Evolutionary conservation across 2,888 invertebrate genomes (phyloP).

Genomic region (Cyrtodaria siliqua): DNA sequence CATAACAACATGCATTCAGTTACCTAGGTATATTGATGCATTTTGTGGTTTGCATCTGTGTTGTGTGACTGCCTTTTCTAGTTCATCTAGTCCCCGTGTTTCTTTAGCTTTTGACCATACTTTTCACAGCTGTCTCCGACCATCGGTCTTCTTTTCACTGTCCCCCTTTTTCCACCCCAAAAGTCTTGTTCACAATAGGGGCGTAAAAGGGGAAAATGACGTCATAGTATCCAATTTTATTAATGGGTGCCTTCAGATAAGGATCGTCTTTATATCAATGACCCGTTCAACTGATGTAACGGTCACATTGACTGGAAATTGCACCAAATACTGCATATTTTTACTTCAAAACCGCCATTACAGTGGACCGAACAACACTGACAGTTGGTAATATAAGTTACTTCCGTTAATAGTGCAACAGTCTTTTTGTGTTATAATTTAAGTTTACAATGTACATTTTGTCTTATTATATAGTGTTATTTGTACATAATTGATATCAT

Average conservation of each 20-base stretch:
- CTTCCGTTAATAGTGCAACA: constrained; percentile 43
- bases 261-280: too few relatives aligned
- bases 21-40: constrained; percentile 94
- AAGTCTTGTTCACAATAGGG: constrained; percentile 97
- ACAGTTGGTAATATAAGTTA: neutral
- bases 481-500: neutral
- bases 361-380: constrained; percentile 60
- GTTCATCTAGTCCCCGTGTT: constrained; percentile 90
- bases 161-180: constrained; percentile 97
- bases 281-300: too few relatives aligned
- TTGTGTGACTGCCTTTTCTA: constrained; percentile 97
- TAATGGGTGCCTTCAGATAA: too few relatives aligned
- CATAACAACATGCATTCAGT: too few relatives aligned
- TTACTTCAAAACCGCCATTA: constrained; percentile 54
- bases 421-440: neutral
- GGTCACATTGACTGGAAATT: neutral
- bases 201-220: constrained; percentile 90
- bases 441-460: neutral
- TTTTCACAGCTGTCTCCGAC: constrained; percentile 99
- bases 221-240: too few relatives aligned
- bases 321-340: constrained; percentile 5
- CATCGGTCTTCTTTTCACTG: constrained; percentile 92
- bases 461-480: neutral
- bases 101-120: constrained; percentile 99
- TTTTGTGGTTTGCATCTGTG: constrained; percentile 97